Base-by-base conservation (phyloP, 2,888 invertebrate species). In the Microplitis deprimator region DNA sequence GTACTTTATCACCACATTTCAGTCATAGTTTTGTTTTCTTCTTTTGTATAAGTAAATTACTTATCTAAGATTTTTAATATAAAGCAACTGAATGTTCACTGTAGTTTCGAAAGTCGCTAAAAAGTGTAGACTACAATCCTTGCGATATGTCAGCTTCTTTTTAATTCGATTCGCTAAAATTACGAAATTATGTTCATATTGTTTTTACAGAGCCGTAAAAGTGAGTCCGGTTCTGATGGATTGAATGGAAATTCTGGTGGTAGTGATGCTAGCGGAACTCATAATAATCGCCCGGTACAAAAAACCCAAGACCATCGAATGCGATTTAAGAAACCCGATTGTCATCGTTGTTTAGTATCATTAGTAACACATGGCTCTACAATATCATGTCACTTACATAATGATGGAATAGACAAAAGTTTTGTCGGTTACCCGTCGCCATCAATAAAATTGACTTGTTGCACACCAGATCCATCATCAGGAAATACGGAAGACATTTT, bases 331-430 rank as follows among this genome's bases (percentile, higher is more conserved):
- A 65, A 65, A 75, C 79, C 82, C 75, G 88, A 86, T 69, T 87
- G 82, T 72, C 85, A 88, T 80, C 87, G 89, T 68, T 89, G 82
- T 82, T 84, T 84, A 79, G 87, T 85, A 79, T 90, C 92, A 61
- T 88, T 95, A 71, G 93, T 95, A 17, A 95, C 96, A 90, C 95
- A 95, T 0, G 93, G 94, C 64, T 94, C 95, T 5, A 77, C 77
- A 74, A 70, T 77, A 39, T 74, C 74, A 13, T 77, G 77, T 61
- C 65, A 64, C 29, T 70, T 74, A 13, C 77, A 77, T 41, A 74
- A 77, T 41, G 74, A 77, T 29, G 74, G 39, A 6, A 81, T 80
- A n/a, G 91, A 91, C 80, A 85, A 93, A 77, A 92, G 92, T 81
- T 92, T 93, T 0, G 92, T 92, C 7, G 94, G 93, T 83, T 93